phyloP scores from a whole-genome alignment of 2,797 vertebrate genomes.

The Acipenser transmontanus region DNA sequence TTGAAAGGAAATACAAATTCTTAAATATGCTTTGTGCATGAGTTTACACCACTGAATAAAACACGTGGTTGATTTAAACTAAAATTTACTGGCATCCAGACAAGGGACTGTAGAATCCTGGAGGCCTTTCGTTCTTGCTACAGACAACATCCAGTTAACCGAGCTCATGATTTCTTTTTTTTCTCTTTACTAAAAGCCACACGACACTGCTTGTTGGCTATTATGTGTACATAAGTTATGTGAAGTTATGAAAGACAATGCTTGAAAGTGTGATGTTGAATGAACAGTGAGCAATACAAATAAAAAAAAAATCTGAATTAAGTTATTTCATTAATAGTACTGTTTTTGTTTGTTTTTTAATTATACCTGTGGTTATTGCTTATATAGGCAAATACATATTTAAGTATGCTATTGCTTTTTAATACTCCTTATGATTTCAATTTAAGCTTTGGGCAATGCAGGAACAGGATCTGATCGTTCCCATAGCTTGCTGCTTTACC shows the following conservation, averaged over 20 bases:
- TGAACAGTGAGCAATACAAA: conserved; percentile 83
- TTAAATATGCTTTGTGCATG: conserved; percentile 42
- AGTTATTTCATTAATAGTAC: too few species aligned
- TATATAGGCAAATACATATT: too few species aligned
- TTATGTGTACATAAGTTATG: conserved; percentile 63
- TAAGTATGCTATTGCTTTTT: too few species aligned
- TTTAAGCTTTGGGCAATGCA: too few species aligned
- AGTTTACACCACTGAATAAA: conserved; percentile 57
- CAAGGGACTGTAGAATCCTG: conserved; percentile 41
- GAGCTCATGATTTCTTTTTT: conserved; percentile 54
- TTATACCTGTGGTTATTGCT: too few species aligned
- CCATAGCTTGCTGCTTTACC: too few species aligned
- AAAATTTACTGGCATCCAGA: conserved; percentile 58
- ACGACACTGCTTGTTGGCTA: conserved; percentile 62
- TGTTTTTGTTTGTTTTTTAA: too few species aligned
- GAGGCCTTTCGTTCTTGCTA: conserved; percentile 63
- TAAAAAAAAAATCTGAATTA: neutral
- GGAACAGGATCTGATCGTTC: too few species aligned
- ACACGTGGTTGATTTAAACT: conserved; percentile 39
- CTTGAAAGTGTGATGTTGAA: conserved; percentile 72
- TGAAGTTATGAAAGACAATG: conserved; percentile 76
- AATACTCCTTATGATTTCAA: too few species aligned
- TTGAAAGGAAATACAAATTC: conserved; percentile 55
- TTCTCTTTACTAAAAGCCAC: conserved; percentile 50
- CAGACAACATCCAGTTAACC: conserved; percentile 57